Percentiles rank a stretch among this genome's conserved stretches.
phyloP scores from a whole-genome alignment of 2,888 invertebrate species.

The Pammene aurita region DNA sequence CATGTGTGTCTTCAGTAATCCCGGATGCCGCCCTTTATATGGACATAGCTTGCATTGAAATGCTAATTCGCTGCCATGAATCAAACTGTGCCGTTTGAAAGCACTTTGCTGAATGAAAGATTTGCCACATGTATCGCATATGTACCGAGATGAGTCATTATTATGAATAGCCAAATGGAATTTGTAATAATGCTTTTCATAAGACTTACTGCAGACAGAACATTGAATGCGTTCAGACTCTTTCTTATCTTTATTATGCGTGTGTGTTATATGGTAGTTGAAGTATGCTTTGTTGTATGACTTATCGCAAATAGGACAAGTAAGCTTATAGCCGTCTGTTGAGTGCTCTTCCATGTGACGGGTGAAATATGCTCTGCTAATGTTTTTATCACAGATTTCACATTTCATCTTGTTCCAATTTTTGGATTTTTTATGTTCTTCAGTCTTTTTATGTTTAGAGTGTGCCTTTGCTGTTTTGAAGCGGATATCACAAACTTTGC shows the following conservation, averaged over 20 bases:
- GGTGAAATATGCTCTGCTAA: constrained; percentile 36
- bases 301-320: constrained; percentile 43
- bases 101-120: constrained; percentile 50
- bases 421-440: constrained; percentile 20
- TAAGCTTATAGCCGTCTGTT: constrained; percentile 37
- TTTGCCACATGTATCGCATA: constrained; percentile 59
- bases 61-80: constrained; percentile 54
- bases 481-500: constrained; percentile 24
- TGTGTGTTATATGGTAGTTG: constrained; percentile 40
- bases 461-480: constrained; percentile 21
- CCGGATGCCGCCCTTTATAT: constrained; percentile 54
- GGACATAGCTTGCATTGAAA: constrained; percentile 59
- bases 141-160: constrained; percentile 44
- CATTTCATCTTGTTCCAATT: constrained; percentile 37
- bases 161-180: constrained; percentile 37
- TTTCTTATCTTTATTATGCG: constrained; percentile 31
- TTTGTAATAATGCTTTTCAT: constrained; percentile 40
- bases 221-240: constrained; percentile 32
- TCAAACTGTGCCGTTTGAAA: constrained; percentile 54
- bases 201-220: constrained; percentile 32
- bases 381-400: constrained; percentile 37
- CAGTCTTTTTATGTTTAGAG: constrained; percentile 27
- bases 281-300: constrained; percentile 42
- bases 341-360: constrained; percentile 40
- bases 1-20: constrained; percentile 55